A percentile compares a stretch with the other conserved stretches of the same genome.
Evolutionary conservation across 2,888 invertebrate genomes (phyloP).

Genomic region (Drosophila multiciliata): DNA sequence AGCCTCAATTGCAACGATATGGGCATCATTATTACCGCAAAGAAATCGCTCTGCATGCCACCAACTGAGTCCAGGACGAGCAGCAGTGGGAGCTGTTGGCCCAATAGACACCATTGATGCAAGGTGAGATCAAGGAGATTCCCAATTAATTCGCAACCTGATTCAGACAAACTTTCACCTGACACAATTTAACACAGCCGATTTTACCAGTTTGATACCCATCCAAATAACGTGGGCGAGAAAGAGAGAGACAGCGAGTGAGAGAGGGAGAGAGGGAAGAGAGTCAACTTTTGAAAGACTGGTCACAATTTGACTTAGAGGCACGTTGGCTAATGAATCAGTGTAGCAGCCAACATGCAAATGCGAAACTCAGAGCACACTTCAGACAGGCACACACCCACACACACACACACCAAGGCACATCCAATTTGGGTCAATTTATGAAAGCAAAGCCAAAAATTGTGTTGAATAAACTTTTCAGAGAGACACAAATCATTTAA

Average conservation of each 20-base stretch:
- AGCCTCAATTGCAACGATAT: background rate
- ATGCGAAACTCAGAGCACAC: constrained; percentile 25
- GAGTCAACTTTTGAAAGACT: background rate
- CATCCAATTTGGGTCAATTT: constrained; percentile 33
- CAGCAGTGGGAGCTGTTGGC: background rate
- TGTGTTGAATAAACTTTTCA: constrained; percentile 2
- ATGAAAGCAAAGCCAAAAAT: constrained; percentile 1
- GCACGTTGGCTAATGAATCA: constrained; percentile 20
- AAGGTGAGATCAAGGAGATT: background rate
- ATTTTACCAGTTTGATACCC: background rate
- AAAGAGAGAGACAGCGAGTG: background rate
- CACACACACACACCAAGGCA: background rate
- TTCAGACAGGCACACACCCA: constrained; percentile 17
- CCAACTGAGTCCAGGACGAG: background rate
- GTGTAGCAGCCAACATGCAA: constrained; percentile 11
- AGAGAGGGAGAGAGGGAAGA: background rate
- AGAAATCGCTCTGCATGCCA: background rate
- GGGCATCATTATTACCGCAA: background rate
- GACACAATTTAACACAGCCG: background rate
- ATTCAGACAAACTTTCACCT: background rate
- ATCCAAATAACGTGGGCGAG: too few relatives aligned
- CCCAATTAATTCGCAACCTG: background rate
- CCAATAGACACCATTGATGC: background rate
- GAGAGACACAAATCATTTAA: constrained; percentile 13
- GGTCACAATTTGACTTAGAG: constrained; percentile 34